Evolutionary conservation across 92 coral and sea anemone genomes (phyloP), one percentile per base, ranked within the genome.

Genomic region (Nematostella vectensis): DNA sequence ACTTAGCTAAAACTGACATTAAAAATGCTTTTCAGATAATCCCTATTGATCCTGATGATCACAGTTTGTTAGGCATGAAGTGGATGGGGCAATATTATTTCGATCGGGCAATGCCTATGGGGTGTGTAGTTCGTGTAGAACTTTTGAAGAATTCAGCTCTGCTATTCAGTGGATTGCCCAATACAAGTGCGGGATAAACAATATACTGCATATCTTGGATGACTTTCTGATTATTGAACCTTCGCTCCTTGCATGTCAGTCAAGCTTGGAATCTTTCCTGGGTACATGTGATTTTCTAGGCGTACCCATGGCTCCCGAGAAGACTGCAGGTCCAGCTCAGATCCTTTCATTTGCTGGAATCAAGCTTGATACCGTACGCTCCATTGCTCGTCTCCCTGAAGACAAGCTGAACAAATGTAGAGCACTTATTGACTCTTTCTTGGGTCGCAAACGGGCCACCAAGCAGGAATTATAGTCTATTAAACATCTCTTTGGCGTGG

Each of bases 291-390:
- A 29, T 19, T 60, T 29, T 43, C 31, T 78, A 47, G 70, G 76
- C 55, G 52, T 67, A 25, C 75, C 77, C 55, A 54, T 71, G 52
- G 77, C 77, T 6, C 40, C 40, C 15, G 40, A 33, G 15, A 33
- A 33, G 15, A 33, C 6, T 6, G n/a, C n/a, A n/a, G 76, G 82
- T n/a, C 70, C 82, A 1, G 21, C 71, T 13, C 48, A 66, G 1
- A 59, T 48, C 11, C 18, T 69, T 24, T 25, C 67, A 43, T 69
- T 76, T 62, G 72, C 76, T 20, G 82, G 77, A 15, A 60, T 76
- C 19, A 71, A 76, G 50, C 45, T 76, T 20, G 82, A 76, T 36
- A 38, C 83, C 1, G 27, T 65, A 4, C 28, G 13, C 2, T 27
- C 28, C 11, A 72, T 63, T 28, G 59, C 72, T 20, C 76, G 76